A percentile compares a stretch with the other conserved stretches of the same genome.
Evolutionary conservation across 2,888 invertebrate species (phyloP).

Genomic region (Leptarthrus brevirostris): DNA sequence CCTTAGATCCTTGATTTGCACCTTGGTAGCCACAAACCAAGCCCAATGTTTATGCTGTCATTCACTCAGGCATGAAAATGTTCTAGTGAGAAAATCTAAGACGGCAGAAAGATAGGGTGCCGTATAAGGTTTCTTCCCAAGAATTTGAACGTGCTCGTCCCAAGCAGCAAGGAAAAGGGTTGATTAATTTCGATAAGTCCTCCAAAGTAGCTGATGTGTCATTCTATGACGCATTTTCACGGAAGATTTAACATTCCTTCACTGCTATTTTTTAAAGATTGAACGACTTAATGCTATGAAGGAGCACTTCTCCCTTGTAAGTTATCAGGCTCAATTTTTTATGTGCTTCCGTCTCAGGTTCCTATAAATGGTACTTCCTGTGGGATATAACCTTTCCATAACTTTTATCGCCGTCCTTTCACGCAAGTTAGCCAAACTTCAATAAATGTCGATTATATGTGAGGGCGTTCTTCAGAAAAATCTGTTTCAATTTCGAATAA

Average conservation of each 20-base stretch:
- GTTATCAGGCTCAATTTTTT: constrained; percentile 26
- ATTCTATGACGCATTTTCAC: constrained; percentile 59
- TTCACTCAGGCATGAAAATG: constrained; percentile 20
- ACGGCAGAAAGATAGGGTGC: background rate
- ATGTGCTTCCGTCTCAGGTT: background rate
- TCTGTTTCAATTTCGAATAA: constrained; percentile 22
- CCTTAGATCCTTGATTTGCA: constrained; percentile 47
- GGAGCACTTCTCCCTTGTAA: constrained; percentile 4
- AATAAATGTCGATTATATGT: constrained; percentile 42
- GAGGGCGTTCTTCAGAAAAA: constrained; percentile 8
- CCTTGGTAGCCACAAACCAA: constrained; percentile 19
- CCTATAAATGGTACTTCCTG: constrained; percentile 37
- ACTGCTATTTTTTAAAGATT: constrained; percentile 1
- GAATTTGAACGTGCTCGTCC: too few species aligned
- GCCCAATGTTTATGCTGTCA: constrained; percentile 24
- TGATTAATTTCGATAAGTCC: constrained; percentile 54
- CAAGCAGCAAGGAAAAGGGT: background rate
- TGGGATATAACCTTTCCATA: constrained; percentile 31
- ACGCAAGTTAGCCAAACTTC: constrained; percentile 31
- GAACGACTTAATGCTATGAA: constrained; percentile 34
- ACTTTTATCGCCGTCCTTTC: constrained; percentile 32
- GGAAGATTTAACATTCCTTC: constrained; percentile 63
- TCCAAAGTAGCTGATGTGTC: constrained; percentile 56
- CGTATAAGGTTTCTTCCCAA: too few species aligned
- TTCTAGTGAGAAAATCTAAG: constrained; percentile 24